Evolutionary conservation across 2,888 invertebrate species (phyloP), one percentile per base, ranked within the genome.

Genomic region (Morpho achilles): DNA sequence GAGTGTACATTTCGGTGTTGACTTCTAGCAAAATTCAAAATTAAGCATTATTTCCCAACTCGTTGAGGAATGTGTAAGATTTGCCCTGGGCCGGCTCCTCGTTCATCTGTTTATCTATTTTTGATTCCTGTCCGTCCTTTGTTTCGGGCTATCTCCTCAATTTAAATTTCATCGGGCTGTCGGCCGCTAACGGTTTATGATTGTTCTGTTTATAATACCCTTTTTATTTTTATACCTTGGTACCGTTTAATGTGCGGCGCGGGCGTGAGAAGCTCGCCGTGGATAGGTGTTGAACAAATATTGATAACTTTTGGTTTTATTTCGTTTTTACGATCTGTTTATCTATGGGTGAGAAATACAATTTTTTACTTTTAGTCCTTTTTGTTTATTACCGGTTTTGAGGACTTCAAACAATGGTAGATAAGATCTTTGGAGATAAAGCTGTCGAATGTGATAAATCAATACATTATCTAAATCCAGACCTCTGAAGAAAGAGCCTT

Each of bases 121-220:
- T 50, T 42, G 54, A 58, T 58, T 59, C 58, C 58, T 50, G 58
- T 59, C 58, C 45, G 58, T 55, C 54, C 41, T 50, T 59, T 52
- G 52, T 54, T 51, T 47, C 59, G 43, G 7, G 8, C 49, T 59
- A 59, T 59, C 59, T 54, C 54, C 55, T 47, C 42, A 51, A 59
- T 54, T 49, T 50, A 22, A 58, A 53, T 41, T 45, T 56, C 60
- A 56, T 60, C 43, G 32, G 41, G 45, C 50, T 53, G 53, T 58
- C 54, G 48, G 45, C 60, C 50, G 40, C 56, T 62, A 62, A 62
- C 62, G 62, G 62, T 53, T 50, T 40, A 16, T 52, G 53, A 54
- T 59, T 59, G 59, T 62, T 62, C 50, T 61, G 52, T 50, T 59
- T 59, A 40, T 48, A 22, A 8, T 32, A 8, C 46, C 53, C 46